phyloP scores from a whole-genome alignment of 1,140 invertebrate species.

The Protaetia brevitarsis region DNA sequence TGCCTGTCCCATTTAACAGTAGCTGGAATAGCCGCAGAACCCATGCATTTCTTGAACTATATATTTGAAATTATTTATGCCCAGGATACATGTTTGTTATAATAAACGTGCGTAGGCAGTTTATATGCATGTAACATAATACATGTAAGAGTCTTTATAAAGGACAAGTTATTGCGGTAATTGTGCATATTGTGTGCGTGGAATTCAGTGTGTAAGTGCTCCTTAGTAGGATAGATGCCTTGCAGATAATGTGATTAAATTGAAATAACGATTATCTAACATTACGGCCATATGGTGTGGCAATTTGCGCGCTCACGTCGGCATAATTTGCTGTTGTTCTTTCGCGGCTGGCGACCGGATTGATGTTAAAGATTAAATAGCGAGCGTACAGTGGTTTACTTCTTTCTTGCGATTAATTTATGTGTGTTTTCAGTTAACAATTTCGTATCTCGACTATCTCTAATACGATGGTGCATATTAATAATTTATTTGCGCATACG shows the following conservation, averaged over 20 bases:
- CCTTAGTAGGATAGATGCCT: conserved; percentile 10
- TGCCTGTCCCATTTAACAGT: conserved; percentile 13
- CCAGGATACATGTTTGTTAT: conserved; percentile 14
- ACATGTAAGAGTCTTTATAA: conserved; percentile 16
- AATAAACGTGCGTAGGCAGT: conserved; percentile 15
- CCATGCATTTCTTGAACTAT: conserved; percentile 8
- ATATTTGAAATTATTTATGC: conserved; percentile 19
- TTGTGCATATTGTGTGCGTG: conserved; percentile 17
- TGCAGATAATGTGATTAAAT: conserved; percentile 17
- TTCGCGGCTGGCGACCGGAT: background rate
- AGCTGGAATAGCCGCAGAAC: background rate
- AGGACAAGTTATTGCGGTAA: conserved; percentile 16
- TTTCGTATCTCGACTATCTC: background rate
- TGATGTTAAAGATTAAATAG: conserved; percentile 9
- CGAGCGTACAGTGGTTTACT: background rate
- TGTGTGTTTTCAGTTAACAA: background rate
- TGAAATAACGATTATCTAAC: conserved; percentile 18
- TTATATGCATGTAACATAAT: conserved; percentile 17
- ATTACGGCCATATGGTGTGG: conserved; percentile 13
- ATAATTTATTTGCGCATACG: background rate
- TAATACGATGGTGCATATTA: background rate
- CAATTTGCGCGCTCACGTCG: conserved; percentile 14
- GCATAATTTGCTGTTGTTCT: conserved; percentile 10
- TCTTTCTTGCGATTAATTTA: background rate
- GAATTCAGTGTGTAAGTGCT: conserved; percentile 16